Conservation (phyloP, 1,140 invertebrate genomes). For the Phymorhynchus buccinoides region DNA sequence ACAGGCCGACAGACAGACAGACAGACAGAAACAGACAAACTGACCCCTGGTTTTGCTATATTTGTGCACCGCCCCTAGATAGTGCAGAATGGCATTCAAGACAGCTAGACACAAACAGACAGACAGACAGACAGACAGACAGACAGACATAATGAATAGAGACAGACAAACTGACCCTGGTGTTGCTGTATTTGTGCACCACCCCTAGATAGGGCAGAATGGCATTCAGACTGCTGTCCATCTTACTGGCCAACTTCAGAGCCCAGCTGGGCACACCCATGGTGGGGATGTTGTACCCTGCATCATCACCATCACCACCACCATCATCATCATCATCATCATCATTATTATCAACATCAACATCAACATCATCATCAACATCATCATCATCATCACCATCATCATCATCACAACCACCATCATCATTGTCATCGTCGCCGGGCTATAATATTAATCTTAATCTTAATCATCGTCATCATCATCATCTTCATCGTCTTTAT, state of each 20-base stretch:
- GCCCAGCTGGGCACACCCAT: neutral
- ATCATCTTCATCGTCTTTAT: neutral
- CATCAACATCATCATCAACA: conserved; percentile 15
- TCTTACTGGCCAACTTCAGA: neutral
- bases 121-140: conserved; percentile 4
- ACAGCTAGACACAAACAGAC: neutral
- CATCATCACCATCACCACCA: too few relatives aligned
- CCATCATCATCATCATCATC: conserved; percentile 21
- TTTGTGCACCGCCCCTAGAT: too few relatives aligned
- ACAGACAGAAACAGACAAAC: neutral
- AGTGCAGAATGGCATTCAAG: too few relatives aligned
- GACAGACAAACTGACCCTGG: neutral
- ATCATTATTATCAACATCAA: conserved; percentile 13
- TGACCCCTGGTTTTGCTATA: too few relatives aligned
- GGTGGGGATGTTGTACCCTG: conserved; percentile 17
- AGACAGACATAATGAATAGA: neutral
- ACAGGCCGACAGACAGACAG: neutral
- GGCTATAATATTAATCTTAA: too few relatives aligned
- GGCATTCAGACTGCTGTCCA: neutral
- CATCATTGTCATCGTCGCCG: neutral
- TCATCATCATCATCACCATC: conserved; percentile 5
- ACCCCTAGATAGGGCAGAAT: conserved; percentile 16
- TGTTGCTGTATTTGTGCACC: neutral
- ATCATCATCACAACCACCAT: neutral
- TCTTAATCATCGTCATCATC: neutral